Base-by-base conservation (phyloP, 2,888 invertebrate species). In the Drosophila maculinotata region DNA sequence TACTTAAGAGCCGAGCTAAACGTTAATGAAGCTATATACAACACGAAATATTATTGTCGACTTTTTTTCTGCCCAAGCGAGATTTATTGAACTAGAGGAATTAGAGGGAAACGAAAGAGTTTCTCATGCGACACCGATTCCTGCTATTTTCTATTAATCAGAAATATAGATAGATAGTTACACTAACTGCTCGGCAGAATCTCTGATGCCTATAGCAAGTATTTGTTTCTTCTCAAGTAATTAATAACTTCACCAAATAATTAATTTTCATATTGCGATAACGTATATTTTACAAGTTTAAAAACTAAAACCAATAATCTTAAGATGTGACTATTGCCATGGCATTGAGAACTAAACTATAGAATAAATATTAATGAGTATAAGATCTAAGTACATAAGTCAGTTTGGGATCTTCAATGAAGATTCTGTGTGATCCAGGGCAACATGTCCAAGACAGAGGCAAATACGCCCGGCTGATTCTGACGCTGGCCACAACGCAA, bases 401-500 rank as follows among this genome's bases (percentile, higher is more conserved):
- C 36, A 6, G 8, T 23, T 15, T 20, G 6, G 6, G 10, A n/a
- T 25, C 8, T 20, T 60, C 42, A 80, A 51, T 87, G 64, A 9
- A 90, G 78, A 68, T 88, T 86, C 47, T 81, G 85, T 6, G 90
- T 89, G 52, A 94, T 93, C 94, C 94, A 94, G 33, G 91, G 91
- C 3, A 94, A 78, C 78, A 92, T 93, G 54, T 92, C 83, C 0
- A 92, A 63, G 0, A 93, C 91, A 1, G 92, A 93, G 0, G 93
- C 90, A 79, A 94, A 94, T 4, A 94, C 92, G 0, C 93, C 94
- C 0, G 94, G 94, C 53, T 71, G 81, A 6, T 74, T 90, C 15
- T 52, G 89, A 0, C 93, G 93, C 0, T 31, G 36, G 9, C 89
- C 90, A 76, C 95, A 95, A 0, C 91, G 86, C 0, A 90, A 88